phyloP scores from a whole-genome alignment of 2,113 vertebrate species.

The Anolis carolinensis region DNA sequence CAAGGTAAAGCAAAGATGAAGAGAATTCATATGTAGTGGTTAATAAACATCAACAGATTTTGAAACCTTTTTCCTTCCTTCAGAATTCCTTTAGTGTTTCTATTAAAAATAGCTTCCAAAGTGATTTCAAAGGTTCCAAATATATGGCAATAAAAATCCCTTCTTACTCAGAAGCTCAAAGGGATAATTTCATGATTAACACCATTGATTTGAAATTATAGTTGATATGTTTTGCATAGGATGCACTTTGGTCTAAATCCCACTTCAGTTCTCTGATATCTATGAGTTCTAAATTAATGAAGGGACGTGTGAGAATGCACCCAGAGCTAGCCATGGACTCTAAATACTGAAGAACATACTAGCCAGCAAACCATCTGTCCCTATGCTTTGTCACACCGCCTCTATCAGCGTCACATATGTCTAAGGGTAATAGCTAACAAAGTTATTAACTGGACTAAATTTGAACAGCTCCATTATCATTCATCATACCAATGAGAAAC shows the following conservation, averaged over 20 bases:
- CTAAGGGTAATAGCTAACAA: neutral
- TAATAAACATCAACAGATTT: neutral
- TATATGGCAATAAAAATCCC: neutral
- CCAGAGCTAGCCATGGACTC: neutral
- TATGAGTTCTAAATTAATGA: neutral
- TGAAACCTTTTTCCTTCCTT: neutral
- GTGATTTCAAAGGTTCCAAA: neutral
- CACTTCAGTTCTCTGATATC: neutral
- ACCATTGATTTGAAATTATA: no score
- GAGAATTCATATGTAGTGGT: neutral
- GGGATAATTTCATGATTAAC: no score
- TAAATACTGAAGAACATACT: neutral
- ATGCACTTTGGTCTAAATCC: neutral
- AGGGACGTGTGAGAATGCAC: neutral
- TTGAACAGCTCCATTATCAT: neutral
- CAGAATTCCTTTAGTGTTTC: neutral
- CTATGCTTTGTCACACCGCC: no score
- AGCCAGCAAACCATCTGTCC: neutral
- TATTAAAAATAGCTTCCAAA: neutral
- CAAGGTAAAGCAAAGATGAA: neutral
- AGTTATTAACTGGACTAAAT: neutral
- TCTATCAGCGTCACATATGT: no score
- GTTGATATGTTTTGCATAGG: no score
- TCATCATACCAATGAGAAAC: neutral
- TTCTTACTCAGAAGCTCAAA: no score